Conservation (phyloP, 2,113 vertebrate genomes). For the Chauna torquata region DNA sequence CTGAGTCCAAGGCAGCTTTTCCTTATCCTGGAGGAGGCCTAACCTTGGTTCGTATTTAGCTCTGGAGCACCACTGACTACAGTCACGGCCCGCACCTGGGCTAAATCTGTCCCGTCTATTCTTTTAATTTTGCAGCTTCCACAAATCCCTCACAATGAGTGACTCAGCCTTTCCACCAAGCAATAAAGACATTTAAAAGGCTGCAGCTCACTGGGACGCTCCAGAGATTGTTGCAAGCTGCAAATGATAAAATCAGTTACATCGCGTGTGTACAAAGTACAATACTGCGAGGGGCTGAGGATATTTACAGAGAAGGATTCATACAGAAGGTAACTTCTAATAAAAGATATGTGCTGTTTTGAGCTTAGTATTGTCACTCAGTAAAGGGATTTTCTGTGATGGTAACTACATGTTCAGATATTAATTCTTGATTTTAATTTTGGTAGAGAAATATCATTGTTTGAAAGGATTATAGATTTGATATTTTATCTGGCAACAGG, state of each 20-base stretch:
- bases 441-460: background rate
- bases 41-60: background rate
- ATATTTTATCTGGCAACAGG: background rate
- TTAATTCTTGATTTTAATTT: background rate
- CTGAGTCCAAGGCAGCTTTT: background rate
- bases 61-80: background rate
- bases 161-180: conserved; percentile 1
- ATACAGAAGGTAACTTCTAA: background rate
- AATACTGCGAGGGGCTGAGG: background rate
- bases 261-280: background rate
- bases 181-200: background rate
- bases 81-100: background rate
- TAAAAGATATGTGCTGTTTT: background rate
- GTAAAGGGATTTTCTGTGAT: background rate
- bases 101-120: background rate
- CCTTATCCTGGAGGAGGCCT: background rate
- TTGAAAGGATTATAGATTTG: background rate
- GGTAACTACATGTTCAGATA: background rate
- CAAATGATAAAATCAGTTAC: background rate
- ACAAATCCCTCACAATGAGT: background rate
- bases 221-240: background rate
- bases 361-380: background rate
- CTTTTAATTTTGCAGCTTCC: background rate
- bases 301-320: background rate
- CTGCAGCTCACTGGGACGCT: background rate